Evolutionary conservation across 2,888 invertebrate genomes (phyloP), one percentile per base, ranked within the genome.

Genomic region (Graphium colonna): DNA sequence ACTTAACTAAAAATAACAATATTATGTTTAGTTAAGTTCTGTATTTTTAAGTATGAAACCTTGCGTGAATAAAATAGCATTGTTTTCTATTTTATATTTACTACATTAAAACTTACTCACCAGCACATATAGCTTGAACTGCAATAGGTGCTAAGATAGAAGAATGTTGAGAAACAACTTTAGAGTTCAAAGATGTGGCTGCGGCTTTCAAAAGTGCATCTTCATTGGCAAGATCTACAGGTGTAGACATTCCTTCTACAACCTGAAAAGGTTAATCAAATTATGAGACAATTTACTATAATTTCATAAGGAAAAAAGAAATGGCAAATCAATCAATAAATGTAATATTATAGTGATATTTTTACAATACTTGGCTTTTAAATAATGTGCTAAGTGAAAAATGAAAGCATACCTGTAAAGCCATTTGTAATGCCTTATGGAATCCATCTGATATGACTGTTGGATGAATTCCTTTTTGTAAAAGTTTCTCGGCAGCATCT

Each of bases 81-180:
- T n/a, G n/a, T n/a, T n/a, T n/a, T n/a, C n/a, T n/a, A n/a, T n/a
- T n/a, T n/a, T n/a, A n/a, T n/a, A n/a, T n/a, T n/a, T n/a, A n/a
- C n/a, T n/a, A n/a, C 8, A 41, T 46, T 28, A 7, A 28, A n/a
- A n/a, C n/a, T n/a, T n/a, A 68, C 72, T 67, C 91, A 69, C 97
- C 94, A 81, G 95, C 95, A 59, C 98, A 91, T 41, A 99, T 98
- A 44, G 99, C 98, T 79, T 98, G 96, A 0, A 99, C 99, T 60
- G 99, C 99, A 75, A 99, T 94, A 1, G 99, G 99, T 31, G 98
- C 98, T 66, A 99, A 88, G 28, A 97, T 92, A 74, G 95, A 96
- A 16, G 98, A 98, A 77, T 99, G 98, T 81, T 99, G 99, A 0
- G 97, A 98, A 0, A 99, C 99, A 28, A 99, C 98, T 91, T 99